Percentiles rank a stretch among this genome's conserved stretches.
phyloP scores from a whole-genome alignment of 2,888 invertebrate species.

The Lasioglossum vierecki region DNA sequence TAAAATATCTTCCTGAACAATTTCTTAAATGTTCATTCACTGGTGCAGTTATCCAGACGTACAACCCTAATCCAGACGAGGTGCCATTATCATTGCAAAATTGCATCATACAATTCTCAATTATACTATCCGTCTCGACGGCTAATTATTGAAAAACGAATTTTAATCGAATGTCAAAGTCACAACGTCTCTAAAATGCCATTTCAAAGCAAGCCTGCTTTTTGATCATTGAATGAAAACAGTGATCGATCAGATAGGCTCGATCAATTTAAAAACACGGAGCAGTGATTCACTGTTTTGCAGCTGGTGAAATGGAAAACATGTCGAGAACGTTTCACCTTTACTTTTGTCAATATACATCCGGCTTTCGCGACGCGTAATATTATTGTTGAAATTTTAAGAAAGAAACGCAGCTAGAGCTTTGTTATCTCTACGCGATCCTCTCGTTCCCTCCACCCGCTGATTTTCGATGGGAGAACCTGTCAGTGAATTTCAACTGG shows the following conservation, averaged over 20 bases:
- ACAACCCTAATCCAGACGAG: too few species aligned
- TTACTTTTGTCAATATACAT: conserved; percentile 58
- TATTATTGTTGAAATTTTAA: conserved; percentile 56
- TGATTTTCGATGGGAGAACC: not conserved
- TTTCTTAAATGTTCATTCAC: too few species aligned
- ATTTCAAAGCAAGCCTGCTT: not conserved
- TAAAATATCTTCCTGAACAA: too few species aligned
- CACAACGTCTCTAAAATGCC: not conserved
- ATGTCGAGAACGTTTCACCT: conserved; percentile 52
- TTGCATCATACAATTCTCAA: too few species aligned
- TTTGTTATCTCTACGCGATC: conserved; percentile 23
- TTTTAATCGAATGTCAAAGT: not conserved
- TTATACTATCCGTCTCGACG: too few species aligned
- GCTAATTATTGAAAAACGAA: too few species aligned
- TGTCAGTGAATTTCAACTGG: not conserved
- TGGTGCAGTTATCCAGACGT: too few species aligned
- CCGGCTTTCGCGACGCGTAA: conserved; percentile 40
- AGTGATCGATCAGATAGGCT: not conserved
- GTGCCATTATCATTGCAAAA: too few species aligned
- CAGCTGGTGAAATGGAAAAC: conserved; percentile 49
- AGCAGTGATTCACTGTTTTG: conserved; percentile 55
- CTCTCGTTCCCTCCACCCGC: not conserved
- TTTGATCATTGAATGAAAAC: not conserved
- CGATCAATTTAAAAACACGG: conserved; percentile 33
- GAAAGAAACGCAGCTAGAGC: conserved; percentile 21